Percentiles rank a stretch among this genome's conserved stretches.
Evolutionary conservation across 2,888 invertebrate genomes (phyloP).

Genomic region (Formica aserva): DNA sequence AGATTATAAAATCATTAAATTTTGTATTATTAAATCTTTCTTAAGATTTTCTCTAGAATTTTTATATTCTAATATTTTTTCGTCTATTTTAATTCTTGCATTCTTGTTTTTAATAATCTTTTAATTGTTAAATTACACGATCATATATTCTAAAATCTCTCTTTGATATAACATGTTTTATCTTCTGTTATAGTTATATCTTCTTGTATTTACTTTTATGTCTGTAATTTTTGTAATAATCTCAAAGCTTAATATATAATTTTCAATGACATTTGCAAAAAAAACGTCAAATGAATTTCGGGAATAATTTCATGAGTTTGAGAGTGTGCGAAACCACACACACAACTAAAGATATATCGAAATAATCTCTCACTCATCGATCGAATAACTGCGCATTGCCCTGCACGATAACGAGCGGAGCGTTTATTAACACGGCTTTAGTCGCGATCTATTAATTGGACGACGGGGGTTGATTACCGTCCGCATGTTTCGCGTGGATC

Average conservation of each 20-base stretch:
- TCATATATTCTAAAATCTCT: not conserved
- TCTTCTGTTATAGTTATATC: not conserved
- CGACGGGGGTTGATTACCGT: constrained; percentile 40
- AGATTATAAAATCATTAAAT: not conserved
- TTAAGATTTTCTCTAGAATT: not conserved
- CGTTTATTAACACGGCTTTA: constrained; percentile 27
- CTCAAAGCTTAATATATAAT: not conserved
- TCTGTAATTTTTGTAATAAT: not conserved
- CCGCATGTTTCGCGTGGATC: constrained; percentile 13
- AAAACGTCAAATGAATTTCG: not conserved
- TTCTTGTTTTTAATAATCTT: not conserved
- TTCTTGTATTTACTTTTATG: not conserved
- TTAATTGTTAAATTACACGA: not conserved
- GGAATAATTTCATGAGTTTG: not conserved
- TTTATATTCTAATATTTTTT: not conserved
- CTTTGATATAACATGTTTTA: not conserved
- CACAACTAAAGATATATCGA: not conserved
- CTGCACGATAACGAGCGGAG: not conserved
- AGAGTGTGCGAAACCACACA: not conserved
- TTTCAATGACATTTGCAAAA: not conserved
- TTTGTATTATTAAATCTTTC: not conserved
- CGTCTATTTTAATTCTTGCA: not conserved
- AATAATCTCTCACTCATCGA: not conserved
- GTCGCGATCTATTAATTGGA: constrained; percentile 35
- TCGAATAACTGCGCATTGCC: not conserved